Conservation (phyloP, 2,888 invertebrate genomes). For the Drosophila multiciliata region DNA sequence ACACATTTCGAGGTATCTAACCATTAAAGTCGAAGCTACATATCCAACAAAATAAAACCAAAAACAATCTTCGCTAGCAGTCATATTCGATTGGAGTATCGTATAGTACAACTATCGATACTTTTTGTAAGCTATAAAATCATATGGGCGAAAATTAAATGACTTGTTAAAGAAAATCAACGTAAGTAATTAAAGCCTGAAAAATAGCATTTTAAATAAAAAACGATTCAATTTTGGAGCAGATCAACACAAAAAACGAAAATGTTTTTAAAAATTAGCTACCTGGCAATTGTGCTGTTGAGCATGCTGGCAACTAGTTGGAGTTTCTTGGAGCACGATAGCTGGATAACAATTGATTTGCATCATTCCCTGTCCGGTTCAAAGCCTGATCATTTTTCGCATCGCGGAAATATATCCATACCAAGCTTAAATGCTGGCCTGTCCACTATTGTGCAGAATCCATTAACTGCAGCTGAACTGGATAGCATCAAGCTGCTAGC, state of each 20-base stretch:
- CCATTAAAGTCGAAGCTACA: not conserved
- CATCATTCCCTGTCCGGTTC: conserved; percentile 89
- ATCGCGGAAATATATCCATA: conserved; percentile 89
- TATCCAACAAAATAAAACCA: not conserved
- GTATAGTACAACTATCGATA: conserved; percentile 29
- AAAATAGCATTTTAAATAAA: not conserved
- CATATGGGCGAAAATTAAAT: conserved; percentile 48
- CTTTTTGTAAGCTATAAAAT: conserved; percentile 16
- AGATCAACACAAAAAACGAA: not conserved
- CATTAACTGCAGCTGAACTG: conserved; percentile 86
- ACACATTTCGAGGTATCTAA: not conserved
- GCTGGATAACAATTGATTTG: conserved; percentile 89
- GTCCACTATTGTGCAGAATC: conserved; percentile 88
- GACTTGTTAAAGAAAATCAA: conserved; percentile 36
- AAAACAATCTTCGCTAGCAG: not conserved
- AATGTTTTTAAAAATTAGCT: conserved; percentile 35
- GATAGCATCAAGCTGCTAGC: conserved; percentile 86
- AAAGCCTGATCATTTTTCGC: conserved; percentile 86
- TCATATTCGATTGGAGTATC: not conserved
- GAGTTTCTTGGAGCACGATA: conserved; percentile 89
- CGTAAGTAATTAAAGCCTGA: conserved; percentile 29
- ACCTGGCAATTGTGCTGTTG: conserved; percentile 34
- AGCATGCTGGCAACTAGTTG: conserved; percentile 39
- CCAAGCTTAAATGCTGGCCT: conserved; percentile 89
- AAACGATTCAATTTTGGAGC: not conserved